Evolutionary conservation across 23 tunicate species (phyloP), one percentile per base, ranked within the genome.

Genomic region (Clavelina lepadiformis): DNA sequence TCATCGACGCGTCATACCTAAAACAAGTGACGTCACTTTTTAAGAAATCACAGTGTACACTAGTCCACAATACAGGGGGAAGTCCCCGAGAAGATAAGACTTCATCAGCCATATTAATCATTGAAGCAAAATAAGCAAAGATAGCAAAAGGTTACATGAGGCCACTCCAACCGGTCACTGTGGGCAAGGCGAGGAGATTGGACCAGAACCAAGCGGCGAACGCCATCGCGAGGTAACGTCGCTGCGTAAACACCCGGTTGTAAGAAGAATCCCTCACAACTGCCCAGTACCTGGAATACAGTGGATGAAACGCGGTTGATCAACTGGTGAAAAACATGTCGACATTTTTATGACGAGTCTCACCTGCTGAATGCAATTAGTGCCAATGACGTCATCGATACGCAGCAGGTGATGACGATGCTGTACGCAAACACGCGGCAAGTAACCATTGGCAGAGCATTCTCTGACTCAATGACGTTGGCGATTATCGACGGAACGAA

Each of bases 311-410:
- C 15, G 49, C 11, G 49, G 49, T 44, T 44, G 11, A 44, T 44
- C 15, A 44, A 44, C 58, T 52, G 6, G 24, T 7, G 65, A 25
- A 58, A 6, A 58, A 58, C 30, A 23, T 6, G 30, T 8, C 30
- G 22, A 53, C 21, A 8, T 24, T 53, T 53, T 7, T 53, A n/a
- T 8, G 20, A 6, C 23, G 20, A n/a, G 20, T 7, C 68, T 67
- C 26, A 76, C 82, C 82, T 66, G 65, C 66, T 76, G 7, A 61
- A 25, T n/a, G 82, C 82, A 0, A 76, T 65, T 33, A 76, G 66
- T 55, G 69, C 69, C n/a, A 76, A 36, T 65, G 54, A 65, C 57
- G 56, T 52, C 51, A 76, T 44, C 0, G 82, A 76, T 52, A 65
- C 33, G 5, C 65, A 44, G 33, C 82, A 76, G 35, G 82, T 69